These are phyloP conservation scores for Intellagama lesueurii DNA, from an alignment of 2,797 vertebrate genomes.

Conservation along the genomic window DNA sequence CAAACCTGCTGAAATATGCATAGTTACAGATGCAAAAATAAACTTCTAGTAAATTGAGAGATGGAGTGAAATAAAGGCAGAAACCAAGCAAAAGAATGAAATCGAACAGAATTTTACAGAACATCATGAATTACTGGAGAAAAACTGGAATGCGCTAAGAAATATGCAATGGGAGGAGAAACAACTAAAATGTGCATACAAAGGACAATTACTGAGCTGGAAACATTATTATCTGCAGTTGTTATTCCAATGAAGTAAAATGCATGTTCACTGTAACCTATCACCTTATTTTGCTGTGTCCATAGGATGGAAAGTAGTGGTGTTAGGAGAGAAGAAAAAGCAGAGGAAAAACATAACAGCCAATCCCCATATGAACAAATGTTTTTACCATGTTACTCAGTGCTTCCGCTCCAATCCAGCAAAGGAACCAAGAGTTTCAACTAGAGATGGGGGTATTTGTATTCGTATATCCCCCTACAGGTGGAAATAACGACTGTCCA, in stretches of 20 bases:
- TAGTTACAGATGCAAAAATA: constrained; percentile 62
- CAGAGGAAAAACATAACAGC: not conserved
- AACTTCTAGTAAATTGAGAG: constrained; percentile 37
- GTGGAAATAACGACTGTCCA: no score
- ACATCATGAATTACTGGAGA: constrained; percentile 29
- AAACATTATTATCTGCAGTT: not conserved
- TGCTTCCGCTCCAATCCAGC: no score
- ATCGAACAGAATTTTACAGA: constrained; percentile 38
- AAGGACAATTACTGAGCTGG: no score
- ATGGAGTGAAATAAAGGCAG: not conserved
- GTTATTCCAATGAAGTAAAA: not conserved
- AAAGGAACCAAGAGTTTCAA: no score
- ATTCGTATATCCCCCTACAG: no score
- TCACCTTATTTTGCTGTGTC: not conserved
- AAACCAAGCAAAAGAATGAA: constrained; percentile 42
- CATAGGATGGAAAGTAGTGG: not conserved
- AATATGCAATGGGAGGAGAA: no score
- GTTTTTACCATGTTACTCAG: not conserved
- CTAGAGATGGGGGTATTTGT: no score
- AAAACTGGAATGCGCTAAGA: constrained; percentile 5
- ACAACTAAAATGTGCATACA: no score
- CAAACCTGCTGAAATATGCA: constrained; percentile 60
- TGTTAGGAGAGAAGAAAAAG: no score
- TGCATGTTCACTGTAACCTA: not conserved
- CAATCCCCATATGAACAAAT: not conserved